These are phyloP conservation scores for Ctenochaetus hawaiiensis DNA, from an alignment of 2,797 vertebrate species.

Conservation along the genomic window DNA sequence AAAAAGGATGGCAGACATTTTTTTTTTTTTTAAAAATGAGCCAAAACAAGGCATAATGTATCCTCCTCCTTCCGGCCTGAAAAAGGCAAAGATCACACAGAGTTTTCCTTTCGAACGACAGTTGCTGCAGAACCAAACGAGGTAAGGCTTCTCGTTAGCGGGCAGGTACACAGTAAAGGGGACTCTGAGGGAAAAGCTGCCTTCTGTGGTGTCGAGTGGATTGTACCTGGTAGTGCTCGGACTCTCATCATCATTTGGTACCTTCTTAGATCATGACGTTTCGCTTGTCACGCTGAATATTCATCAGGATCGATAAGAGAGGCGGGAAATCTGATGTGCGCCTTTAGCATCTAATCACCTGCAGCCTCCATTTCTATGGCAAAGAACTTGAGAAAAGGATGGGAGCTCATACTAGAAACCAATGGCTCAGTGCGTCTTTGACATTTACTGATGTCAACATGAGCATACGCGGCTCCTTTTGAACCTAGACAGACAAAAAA, in stretches of 20 bases:
- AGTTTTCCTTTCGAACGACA: slow-evolving; percentile 38
- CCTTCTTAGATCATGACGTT: neutral
- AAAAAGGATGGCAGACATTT: slow-evolving; percentile 75
- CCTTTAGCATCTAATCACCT: slow-evolving; percentile 47
- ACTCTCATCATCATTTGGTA: slow-evolving; percentile 24
- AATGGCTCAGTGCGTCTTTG: slow-evolving; percentile 66
- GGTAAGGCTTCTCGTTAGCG: slow-evolving; percentile 69
- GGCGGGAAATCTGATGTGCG: slow-evolving; percentile 55
- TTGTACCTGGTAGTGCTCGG: slow-evolving; percentile 53
- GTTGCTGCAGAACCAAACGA: slow-evolving; percentile 54
- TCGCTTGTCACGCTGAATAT: slow-evolving; percentile 27
- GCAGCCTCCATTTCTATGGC: slow-evolving; percentile 45
- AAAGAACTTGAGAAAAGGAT: slow-evolving; percentile 25
- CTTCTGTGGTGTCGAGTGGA: slow-evolving; percentile 59
- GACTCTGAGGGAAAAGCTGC: slow-evolving; percentile 69
- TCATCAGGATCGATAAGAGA: slow-evolving; percentile 46
- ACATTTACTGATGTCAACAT: slow-evolving; percentile 45
- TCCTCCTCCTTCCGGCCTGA: slow-evolving; percentile 55
- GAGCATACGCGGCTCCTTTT: slow-evolving; percentile 29
- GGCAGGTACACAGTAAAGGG: slow-evolving; percentile 49
- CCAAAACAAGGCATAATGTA: slow-evolving; percentile 67
- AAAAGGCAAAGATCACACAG: slow-evolving; percentile 49
- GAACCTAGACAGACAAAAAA: slow-evolving; percentile 49
- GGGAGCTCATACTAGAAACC: slow-evolving; percentile 35
- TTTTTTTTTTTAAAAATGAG: slow-evolving; percentile 60